Percentiles rank a stretch among this genome's conserved stretches.
phyloP scores from a whole-genome alignment of 2,888 invertebrate genomes.

The Sarcophaga rosellei region DNA sequence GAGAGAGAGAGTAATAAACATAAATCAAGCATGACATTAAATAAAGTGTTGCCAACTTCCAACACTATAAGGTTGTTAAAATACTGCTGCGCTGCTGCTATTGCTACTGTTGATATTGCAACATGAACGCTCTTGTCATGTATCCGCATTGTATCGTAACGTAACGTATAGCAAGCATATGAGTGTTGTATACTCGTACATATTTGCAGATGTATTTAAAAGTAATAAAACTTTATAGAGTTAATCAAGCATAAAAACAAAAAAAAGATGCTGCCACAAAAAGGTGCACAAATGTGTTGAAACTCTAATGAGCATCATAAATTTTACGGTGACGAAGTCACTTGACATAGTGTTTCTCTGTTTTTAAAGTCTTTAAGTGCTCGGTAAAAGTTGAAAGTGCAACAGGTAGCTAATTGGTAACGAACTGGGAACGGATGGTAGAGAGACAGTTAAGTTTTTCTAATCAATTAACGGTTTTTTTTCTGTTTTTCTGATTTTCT shows the following conservation, averaged over 20 bases:
- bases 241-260: constrained; percentile 44
- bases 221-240: constrained; percentile 51
- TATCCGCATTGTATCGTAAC: too few relatives aligned
- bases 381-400: not conserved
- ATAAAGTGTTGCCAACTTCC: constrained; percentile 61
- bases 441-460: too few relatives aligned
- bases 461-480: too few relatives aligned
- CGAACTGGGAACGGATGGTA: too few relatives aligned
- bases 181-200: not conserved
- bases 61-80: constrained; percentile 36
- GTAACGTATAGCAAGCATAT: not conserved
- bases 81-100: constrained; percentile 18
- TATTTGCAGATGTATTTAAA: constrained; percentile 55
- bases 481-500: too few relatives aligned
- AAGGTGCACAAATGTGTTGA: constrained; percentile 40
- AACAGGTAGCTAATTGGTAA: not conserved
- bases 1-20: constrained; percentile 54
- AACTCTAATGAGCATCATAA: constrained; percentile 47
- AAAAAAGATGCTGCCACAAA: not conserved
- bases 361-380: too few relatives aligned
- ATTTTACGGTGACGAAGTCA: not conserved
- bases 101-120: not conserved
- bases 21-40: constrained; percentile 67
- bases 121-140: not conserved
- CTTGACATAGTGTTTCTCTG: not conserved